Conservation (phyloP, 2,888 invertebrate genomes). For the Itoplectis maculator region DNA sequence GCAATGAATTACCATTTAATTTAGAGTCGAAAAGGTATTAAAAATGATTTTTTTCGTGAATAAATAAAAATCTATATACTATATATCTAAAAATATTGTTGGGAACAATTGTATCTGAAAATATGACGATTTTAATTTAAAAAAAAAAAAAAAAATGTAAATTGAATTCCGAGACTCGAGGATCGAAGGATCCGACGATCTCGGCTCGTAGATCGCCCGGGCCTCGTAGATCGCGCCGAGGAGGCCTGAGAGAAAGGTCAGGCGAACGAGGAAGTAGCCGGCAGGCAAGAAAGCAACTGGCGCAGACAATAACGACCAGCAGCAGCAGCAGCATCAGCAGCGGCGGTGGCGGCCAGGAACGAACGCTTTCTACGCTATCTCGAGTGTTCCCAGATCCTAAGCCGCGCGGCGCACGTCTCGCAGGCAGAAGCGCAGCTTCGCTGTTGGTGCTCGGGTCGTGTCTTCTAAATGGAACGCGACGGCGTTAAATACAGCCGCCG, state of each 20-base stretch:
- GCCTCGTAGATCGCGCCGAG: constrained; percentile 63
- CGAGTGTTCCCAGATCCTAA: constrained; percentile 55
- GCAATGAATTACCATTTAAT: too few species aligned
- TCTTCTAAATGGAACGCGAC: constrained; percentile 76
- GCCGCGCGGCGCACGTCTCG: constrained; percentile 11
- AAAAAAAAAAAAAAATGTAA: too few species aligned
- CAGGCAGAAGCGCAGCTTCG: constrained; percentile 43
- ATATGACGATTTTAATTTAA: too few species aligned
- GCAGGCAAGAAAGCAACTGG: constrained; percentile 75
- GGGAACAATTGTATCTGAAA: too few species aligned
- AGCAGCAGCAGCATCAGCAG: constrained; percentile 14
- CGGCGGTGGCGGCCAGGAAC: constrained; percentile 27
- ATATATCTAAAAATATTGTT: too few species aligned
- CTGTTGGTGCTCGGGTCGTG: constrained; percentile 11
- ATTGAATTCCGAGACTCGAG: constrained; percentile 31
- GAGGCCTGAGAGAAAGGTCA: constrained; percentile 80
- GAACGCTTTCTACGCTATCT: constrained; percentile 64
- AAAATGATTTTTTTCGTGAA: too few species aligned
- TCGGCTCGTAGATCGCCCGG: constrained; percentile 65
- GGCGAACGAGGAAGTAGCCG: constrained; percentile 78
- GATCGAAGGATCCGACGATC: constrained; percentile 53
- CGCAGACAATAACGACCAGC: constrained; percentile 54
- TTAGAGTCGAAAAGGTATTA: too few species aligned
- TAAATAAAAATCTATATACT: too few species aligned
- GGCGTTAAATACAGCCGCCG: constrained; percentile 70